These are phyloP conservation scores for Hydraecia micacea DNA, from an alignment of 2,888 invertebrate genomes.

Conservation along the genomic window DNA sequence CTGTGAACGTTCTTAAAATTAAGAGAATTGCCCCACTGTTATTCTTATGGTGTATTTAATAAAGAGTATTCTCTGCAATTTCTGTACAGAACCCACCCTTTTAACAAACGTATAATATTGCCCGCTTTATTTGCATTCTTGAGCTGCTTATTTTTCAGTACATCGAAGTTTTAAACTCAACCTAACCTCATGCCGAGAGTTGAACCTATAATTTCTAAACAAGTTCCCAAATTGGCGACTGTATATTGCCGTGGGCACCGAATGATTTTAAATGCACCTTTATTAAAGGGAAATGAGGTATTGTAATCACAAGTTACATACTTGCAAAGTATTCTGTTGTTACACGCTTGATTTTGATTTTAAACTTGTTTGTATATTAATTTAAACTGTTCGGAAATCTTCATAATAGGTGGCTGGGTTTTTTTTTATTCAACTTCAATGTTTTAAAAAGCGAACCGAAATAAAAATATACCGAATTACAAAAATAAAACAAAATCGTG, in stretches of 20 bases:
- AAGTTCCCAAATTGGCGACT: slow-evolving; percentile 89
- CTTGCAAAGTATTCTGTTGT: slow-evolving; percentile 62
- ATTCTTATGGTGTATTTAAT: neutral
- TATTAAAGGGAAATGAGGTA: slow-evolving; percentile 87
- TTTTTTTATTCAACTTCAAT: neutral
- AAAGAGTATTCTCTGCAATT: neutral
- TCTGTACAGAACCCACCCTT: slow-evolving; percentile 7
- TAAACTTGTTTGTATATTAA: slow-evolving; percentile 50
- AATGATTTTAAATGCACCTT: slow-evolving; percentile 84
- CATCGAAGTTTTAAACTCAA: slow-evolving; percentile 67
- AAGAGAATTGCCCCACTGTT: too few relatives aligned
- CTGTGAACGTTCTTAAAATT: too few relatives aligned
- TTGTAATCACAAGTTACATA: slow-evolving; percentile 83
- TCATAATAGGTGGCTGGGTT: neutral
- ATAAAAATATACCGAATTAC: neutral
- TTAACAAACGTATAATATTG: slow-evolving; percentile 18
- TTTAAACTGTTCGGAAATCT: slow-evolving; percentile 23
- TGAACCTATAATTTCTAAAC: slow-evolving; percentile 90
- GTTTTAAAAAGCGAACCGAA: neutral
- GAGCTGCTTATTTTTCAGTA: slow-evolving; percentile 59
- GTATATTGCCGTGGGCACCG: slow-evolving; percentile 82
- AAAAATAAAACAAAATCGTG: slow-evolving; percentile 5
- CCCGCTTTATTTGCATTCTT: slow-evolving; percentile 54
- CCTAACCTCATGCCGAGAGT: slow-evolving; percentile 77
- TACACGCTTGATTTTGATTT: slow-evolving; percentile 51